Evolutionary conservation across 1,140 invertebrate genomes (phyloP).

Genomic region (Conus ventricosus): DNA sequence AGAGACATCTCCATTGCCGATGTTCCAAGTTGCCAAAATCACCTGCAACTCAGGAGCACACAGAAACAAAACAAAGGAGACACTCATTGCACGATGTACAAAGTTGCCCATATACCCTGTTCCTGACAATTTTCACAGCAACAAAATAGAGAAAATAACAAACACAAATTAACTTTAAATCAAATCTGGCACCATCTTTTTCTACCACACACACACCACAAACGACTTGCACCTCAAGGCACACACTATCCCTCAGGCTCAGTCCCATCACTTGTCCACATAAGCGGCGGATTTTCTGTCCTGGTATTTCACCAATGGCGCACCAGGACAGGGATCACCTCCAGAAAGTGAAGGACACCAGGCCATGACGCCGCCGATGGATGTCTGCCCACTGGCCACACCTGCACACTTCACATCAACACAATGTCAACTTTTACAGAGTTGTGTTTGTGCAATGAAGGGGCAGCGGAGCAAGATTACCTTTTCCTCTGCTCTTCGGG

Average conservation of each 20-base stretch:
- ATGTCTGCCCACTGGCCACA: slow-evolving; percentile 47
- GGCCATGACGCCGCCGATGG: slow-evolving; percentile 81
- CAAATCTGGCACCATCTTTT: no score
- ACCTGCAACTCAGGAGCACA: no score
- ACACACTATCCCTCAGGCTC: neutral
- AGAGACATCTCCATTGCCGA: no score
- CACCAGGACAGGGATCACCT: slow-evolving; percentile 85
- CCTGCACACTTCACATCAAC: neutral
- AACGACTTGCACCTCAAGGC: no score
- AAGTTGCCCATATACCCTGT: no score
- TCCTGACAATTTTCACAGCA: no score
- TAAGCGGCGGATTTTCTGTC: slow-evolving; percentile 83
- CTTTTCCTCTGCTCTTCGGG: no score
- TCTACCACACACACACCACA: neutral
- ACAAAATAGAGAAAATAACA: neutral
- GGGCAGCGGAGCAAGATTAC: no score
- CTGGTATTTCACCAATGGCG: slow-evolving; percentile 86
- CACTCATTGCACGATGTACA: no score
- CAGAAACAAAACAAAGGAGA: no score
- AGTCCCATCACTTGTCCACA: slow-evolving; percentile 80
- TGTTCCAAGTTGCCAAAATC: no score
- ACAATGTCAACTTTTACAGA: neutral
- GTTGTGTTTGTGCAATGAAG: no score
- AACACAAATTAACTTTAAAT: neutral
- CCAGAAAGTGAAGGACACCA: slow-evolving; percentile 81